phyloP scores from a whole-genome alignment of 2,888 invertebrate genomes.

The Xestobium rufovillosum region DNA sequence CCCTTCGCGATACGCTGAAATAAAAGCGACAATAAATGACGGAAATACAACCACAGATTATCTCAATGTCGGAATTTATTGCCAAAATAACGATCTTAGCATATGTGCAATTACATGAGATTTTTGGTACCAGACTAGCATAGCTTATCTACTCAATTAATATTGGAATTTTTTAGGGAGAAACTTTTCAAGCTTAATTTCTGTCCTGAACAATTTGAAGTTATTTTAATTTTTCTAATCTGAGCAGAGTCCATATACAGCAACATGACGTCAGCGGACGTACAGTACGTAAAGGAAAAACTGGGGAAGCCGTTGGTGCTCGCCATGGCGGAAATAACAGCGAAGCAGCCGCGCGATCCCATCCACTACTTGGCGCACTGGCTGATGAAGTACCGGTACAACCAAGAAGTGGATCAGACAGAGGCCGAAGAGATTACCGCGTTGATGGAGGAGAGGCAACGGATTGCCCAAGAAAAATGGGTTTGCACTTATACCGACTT shows the following conservation, averaged over 20 bases:
- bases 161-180: too few species aligned
- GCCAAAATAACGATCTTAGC: too few species aligned
- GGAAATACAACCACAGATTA: too few species aligned
- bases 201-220: too few species aligned
- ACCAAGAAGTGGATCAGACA: slow-evolving; percentile 37
- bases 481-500: slow-evolving; percentile 22
- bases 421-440: slow-evolving; percentile 34
- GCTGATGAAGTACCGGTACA: slow-evolving; percentile 45
- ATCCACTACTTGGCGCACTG: slow-evolving; percentile 46
- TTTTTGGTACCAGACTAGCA: too few species aligned
- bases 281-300: slow-evolving; percentile 36
- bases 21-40: too few species aligned
- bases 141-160: too few species aligned
- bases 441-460: slow-evolving; percentile 34
- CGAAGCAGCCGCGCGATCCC: slow-evolving; percentile 44
- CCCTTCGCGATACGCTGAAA: too few species aligned
- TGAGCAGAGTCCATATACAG: slow-evolving; percentile 12
- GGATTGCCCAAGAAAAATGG: slow-evolving; percentile 34
- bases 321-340: slow-evolving; percentile 43
- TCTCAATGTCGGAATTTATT: too few species aligned
- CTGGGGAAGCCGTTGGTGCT: slow-evolving; percentile 40
- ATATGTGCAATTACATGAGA: too few species aligned
- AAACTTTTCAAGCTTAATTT: too few species aligned
- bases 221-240: not conserved
- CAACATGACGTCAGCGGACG: slow-evolving; percentile 34